Evolutionary conservation across 2,888 invertebrate species (phyloP), one percentile per base, ranked within the genome.

Genomic region (Drosophila suboccidentalis): DNA sequence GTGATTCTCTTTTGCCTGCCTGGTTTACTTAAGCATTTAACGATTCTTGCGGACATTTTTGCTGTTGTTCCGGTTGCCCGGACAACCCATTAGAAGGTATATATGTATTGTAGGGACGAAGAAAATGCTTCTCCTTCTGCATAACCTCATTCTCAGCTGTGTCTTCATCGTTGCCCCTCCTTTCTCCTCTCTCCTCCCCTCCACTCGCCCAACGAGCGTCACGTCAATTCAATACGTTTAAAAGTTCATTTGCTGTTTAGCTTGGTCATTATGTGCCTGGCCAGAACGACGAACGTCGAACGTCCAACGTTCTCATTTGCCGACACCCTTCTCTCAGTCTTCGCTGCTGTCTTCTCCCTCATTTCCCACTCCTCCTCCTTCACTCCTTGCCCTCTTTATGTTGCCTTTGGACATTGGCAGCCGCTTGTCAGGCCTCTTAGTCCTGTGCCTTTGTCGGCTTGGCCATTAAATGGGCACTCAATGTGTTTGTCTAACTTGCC

Each of bases 171-270:
- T 26, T 11, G n/a, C 11, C 8, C 38, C 44, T 5, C 34, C 6
- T 29, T 17, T 29, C n/a, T 41, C 22, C 41, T 43, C 10, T 32
- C 38, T 43, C 17, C 46, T 50, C 36, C 26, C 43, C 47, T 57
- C 43, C 41, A 17, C 54, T 39, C 29, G 8, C 11, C 44, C 34
- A 26, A 19, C 44, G 5, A 22, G 19, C 55, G 41, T 62, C 74
- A 77, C 86, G 80, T 78, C 89, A 83, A 89, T 84, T 89, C 89
- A 89, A 84, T 89, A 89, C 87, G 89, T 83, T 84, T 87, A 84
- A 84, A 84, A 87, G 89, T 89, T 85, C 85, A 84, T 87, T 85
- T 89, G 85, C 85, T 89, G 80, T 89, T 89, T 89, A 87, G 85
- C 87, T 77, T 79, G 85, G 89, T 87, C 85, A 85, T 85, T 89